These are phyloP conservation scores for Eupristina koningsbergeri DNA, from an alignment of 1,140 invertebrate species.

Conservation along the genomic window DNA sequence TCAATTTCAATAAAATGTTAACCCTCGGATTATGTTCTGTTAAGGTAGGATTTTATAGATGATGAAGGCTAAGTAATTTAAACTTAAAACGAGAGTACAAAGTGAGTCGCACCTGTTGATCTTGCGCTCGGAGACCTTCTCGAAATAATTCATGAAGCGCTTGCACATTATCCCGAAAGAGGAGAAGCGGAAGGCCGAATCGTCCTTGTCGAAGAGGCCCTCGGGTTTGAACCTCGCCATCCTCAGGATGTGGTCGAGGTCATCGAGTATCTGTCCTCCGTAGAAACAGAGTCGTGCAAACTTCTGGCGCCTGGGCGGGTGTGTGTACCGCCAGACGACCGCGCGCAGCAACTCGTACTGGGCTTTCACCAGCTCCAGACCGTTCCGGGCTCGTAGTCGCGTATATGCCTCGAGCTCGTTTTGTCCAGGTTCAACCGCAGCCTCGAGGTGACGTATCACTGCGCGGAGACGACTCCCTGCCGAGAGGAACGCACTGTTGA, in stretches of 20 bases:
- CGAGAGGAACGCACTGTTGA: conserved; percentile 64
- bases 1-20: no score
- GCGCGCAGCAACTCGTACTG: conserved; percentile 67
- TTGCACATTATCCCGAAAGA: conserved; percentile 61
- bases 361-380: conserved; percentile 59
- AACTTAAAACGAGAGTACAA: no score
- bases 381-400: conserved; percentile 56
- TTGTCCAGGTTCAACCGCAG: conserved; percentile 7
- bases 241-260: conserved; percentile 59
- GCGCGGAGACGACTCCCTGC: conserved; percentile 57
- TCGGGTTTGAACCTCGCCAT: conserved; percentile 47
- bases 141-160: conserved; percentile 70
- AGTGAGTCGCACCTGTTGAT: conserved; percentile 63
- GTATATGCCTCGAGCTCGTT: conserved; percentile 48
- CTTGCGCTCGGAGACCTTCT: conserved; percentile 67
- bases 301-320: conserved; percentile 58
- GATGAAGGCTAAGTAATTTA: no score
- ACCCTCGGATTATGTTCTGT: no score
- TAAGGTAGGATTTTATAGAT: no score
- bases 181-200: conserved; percentile 33
- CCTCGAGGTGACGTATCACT: conserved; percentile 50
- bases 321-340: conserved; percentile 69
- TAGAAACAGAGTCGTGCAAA: conserved; percentile 65
- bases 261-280: conserved; percentile 66
- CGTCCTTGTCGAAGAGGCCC: conserved; percentile 35